Base-by-base conservation (phyloP, 2,797 vertebrate species). In the Neopelma chrysocephalum region DNA sequence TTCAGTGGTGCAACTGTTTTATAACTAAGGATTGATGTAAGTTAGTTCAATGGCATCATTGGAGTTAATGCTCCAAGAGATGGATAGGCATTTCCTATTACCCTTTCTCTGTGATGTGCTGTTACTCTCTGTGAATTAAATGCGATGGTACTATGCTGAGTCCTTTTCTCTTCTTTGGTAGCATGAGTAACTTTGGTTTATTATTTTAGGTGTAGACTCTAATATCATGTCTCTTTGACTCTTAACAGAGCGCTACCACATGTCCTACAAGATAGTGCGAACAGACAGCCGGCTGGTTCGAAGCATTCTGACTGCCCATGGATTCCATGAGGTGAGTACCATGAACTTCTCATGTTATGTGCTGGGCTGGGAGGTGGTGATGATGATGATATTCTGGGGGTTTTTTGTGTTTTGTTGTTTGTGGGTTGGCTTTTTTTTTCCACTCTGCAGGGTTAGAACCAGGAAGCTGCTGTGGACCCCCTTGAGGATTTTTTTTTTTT, bases 261-360 rank as follows among this genome's bases (percentile, higher is more conserved):
- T 99, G 98, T 98, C 99, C 96, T 99, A 99, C 93, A 99, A 99
- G 98, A 99, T 99, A 72, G 98, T 99, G 56, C 98, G 99, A 83
- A 99, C 99, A 16, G 99, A 99, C 96, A 99, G 99, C 97, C 99
- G 99, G 25, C 98, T 99, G 94, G 99, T 99, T 34, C 98, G 99
- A 89, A 98, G 98, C 96, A 98, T 99, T 93, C 98, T 99, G 90
- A 93, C 98, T 95, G 99, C 98, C 94, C 99, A 99, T 93, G 99
- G 99, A 76, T 99, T 99, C 98, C 98, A 98, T 84, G 99, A 99
- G 98, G 99, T 99, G 98, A 96, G 94, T 53, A 22, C 58, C 76
- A 7, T 1, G 18, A 56, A 20, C 19, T 34, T 71, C 13, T 47
- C 8, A 23, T 53, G 8, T 78, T 48, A 11, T 53, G 21, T 42